Evolutionary conservation across 2,888 invertebrate genomes (phyloP).

Genomic region (Apomyelois bistriatella): DNA sequence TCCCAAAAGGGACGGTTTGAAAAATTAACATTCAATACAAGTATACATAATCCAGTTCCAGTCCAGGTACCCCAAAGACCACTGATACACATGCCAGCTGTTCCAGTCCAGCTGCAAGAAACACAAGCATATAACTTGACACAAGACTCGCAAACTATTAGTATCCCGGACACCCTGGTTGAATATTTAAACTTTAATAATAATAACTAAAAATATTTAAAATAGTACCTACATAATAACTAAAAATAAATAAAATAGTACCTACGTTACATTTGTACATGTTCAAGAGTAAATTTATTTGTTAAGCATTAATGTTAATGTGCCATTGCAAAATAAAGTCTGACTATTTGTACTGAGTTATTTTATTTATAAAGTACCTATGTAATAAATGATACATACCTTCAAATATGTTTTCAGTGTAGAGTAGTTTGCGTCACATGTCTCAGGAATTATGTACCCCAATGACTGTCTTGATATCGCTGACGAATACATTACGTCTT

Average conservation of each 20-base stretch:
- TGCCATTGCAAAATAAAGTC: conserved; percentile 16
- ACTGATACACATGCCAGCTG: conserved; percentile 9
- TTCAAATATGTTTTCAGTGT: conserved; percentile 15
- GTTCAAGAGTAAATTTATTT: conserved; percentile 20
- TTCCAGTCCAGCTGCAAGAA: conserved; percentile 19
- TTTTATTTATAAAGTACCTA: conserved; percentile 16
- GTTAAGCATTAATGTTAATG: conserved; percentile 19
- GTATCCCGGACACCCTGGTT: conserved; percentile 17
- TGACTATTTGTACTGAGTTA: conserved; percentile 11
- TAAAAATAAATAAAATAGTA: conserved; percentile 15
- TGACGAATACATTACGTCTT: not conserved
- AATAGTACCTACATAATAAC: no score
- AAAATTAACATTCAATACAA: conserved; percentile 15
- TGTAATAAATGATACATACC: conserved; percentile 17
- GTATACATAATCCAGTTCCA: conserved; percentile 18
- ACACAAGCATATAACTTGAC: conserved; percentile 19
- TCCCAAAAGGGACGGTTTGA: conserved; percentile 12
- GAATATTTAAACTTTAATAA: conserved; percentile 19
- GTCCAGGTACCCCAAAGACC: conserved; percentile 16
- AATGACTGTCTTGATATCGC: not conserved
- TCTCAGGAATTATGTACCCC: conserved; percentile 15
- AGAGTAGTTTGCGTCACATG: conserved; percentile 12
- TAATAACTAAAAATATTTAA: no score
- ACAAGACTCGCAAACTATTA: conserved; percentile 18
- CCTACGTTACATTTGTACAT: conserved; percentile 15